phyloP scores from a whole-genome alignment of 2,888 invertebrate species.

The Augochlorella aurata region DNA sequence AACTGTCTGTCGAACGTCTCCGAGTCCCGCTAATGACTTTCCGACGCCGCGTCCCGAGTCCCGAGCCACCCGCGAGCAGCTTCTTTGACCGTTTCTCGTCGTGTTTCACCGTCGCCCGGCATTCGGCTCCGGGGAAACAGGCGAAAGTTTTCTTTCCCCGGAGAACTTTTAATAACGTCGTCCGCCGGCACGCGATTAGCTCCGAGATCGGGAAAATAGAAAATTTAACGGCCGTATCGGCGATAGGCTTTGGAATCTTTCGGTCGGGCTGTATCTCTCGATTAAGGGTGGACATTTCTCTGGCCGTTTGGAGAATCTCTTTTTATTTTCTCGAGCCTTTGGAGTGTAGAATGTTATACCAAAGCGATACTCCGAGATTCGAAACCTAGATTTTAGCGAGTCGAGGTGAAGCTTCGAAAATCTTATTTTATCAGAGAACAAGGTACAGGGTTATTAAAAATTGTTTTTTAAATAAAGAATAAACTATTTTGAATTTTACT shows the following conservation, averaged over 20 bases:
- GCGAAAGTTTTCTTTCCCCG: constrained; percentile 29
- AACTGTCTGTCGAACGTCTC: constrained; percentile 51
- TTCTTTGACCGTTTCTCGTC: constrained; percentile 42
- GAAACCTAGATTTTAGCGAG: too few relatives aligned
- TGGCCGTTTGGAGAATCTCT: too few relatives aligned
- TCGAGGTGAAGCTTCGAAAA: too few relatives aligned
- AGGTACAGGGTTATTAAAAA: too few relatives aligned
- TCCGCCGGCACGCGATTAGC: not conserved
- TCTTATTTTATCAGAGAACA: too few relatives aligned
- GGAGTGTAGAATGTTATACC: too few relatives aligned
- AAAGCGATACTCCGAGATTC: too few relatives aligned
- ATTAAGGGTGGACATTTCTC: not conserved
- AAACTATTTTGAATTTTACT: too few relatives aligned
- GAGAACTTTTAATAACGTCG: constrained; percentile 45
- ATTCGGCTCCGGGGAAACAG: constrained; percentile 2
- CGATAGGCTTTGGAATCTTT: not conserved
- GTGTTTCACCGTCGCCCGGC: constrained; percentile 26
- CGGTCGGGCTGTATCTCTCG: too few relatives aligned
- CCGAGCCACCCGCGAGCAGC: constrained; percentile 15
- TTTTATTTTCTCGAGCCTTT: too few relatives aligned
- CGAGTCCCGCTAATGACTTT: constrained; percentile 61
- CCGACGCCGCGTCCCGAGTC: constrained; percentile 34
- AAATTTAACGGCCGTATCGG: constrained; percentile 5
- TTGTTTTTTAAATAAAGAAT: too few relatives aligned
- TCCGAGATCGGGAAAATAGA: not conserved